Percentiles rank a stretch among this genome's conserved stretches.
These are phyloP conservation scores for Chlorops oryzae DNA, from an alignment of 1,140 invertebrate species.

Conservation along the genomic window DNA sequence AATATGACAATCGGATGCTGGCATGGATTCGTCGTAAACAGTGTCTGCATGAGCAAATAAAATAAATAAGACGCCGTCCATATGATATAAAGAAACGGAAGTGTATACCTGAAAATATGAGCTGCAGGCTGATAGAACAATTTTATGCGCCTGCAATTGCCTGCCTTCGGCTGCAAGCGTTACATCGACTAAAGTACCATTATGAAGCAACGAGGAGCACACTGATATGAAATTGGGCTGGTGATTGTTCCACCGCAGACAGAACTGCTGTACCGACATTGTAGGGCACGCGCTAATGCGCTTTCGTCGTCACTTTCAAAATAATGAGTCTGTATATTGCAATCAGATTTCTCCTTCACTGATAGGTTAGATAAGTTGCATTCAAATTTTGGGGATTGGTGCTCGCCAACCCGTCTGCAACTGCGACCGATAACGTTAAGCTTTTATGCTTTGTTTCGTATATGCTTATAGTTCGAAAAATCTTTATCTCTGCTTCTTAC, in stretches of 20 bases:
- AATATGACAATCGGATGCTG: slow-evolving; percentile 86
- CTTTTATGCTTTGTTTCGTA: too few species aligned
- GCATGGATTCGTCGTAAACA: slow-evolving; percentile 79
- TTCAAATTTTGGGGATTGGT: too few species aligned
- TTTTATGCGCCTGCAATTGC: slow-evolving; percentile 77
- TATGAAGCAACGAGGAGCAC: slow-evolving; percentile 71
- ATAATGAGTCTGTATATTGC: too few species aligned
- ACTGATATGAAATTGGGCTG: slow-evolving; percentile 82
- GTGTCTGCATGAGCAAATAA: slow-evolving; percentile 51
- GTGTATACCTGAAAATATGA: slow-evolving; percentile 80
- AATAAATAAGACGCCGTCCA: not conserved
- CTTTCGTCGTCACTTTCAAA: too few species aligned
- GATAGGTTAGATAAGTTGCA: too few species aligned
- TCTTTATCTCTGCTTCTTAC: too few species aligned
- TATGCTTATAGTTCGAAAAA: too few species aligned
- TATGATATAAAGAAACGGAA: slow-evolving; percentile 20
- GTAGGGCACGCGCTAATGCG: too few species aligned
- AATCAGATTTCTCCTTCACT: too few species aligned
- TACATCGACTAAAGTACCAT: slow-evolving; percentile 80
- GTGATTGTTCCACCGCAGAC: slow-evolving; percentile 83
- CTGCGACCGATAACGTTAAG: too few species aligned
- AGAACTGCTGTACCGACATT: slow-evolving; percentile 79
- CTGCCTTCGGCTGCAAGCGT: slow-evolving; percentile 78
- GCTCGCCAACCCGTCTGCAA: too few species aligned
- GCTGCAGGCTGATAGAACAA: slow-evolving; percentile 79